phyloP scores from a whole-genome alignment of 2,888 invertebrate species.

The Andrena haemorrhoa region DNA sequence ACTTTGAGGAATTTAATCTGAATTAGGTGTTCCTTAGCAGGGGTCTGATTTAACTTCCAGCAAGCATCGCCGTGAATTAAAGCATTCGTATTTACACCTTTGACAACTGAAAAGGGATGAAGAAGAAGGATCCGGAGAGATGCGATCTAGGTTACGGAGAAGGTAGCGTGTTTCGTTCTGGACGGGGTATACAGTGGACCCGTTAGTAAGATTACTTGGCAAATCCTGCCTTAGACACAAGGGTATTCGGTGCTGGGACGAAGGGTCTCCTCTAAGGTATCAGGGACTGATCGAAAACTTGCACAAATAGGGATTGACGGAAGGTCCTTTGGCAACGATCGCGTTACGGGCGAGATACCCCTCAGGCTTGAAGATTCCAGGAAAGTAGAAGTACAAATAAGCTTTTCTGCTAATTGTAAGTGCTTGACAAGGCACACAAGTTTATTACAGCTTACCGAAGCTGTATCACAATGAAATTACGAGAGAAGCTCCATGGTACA shows the following conservation, averaged over 20 bases:
- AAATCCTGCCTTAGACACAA: conserved; percentile 17
- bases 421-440: neutral
- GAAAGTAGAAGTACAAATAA: neutral
- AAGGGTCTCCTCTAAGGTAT: conserved; percentile 13
- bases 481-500: too few relatives aligned
- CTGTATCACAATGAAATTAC: too few relatives aligned
- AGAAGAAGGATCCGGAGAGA: too few relatives aligned
- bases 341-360: neutral
- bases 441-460: too few relatives aligned
- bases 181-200: neutral
- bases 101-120: too few relatives aligned
- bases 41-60: too few relatives aligned
- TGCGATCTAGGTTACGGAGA: too few relatives aligned
- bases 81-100: too few relatives aligned
- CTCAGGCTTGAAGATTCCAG: neutral
- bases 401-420: neutral
- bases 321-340: neutral
- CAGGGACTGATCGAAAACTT: conserved; percentile 1
- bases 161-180: too few relatives aligned
- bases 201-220: conserved; percentile 23
- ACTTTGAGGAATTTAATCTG: too few relatives aligned
- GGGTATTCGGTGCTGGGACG: conserved; percentile 16
- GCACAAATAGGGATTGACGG: conserved; percentile 10
- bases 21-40: too few relatives aligned
- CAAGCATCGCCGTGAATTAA: too few relatives aligned